phyloP scores from a whole-genome alignment of 2,113 vertebrate species.

The Melanerpes formicivorus region DNA sequence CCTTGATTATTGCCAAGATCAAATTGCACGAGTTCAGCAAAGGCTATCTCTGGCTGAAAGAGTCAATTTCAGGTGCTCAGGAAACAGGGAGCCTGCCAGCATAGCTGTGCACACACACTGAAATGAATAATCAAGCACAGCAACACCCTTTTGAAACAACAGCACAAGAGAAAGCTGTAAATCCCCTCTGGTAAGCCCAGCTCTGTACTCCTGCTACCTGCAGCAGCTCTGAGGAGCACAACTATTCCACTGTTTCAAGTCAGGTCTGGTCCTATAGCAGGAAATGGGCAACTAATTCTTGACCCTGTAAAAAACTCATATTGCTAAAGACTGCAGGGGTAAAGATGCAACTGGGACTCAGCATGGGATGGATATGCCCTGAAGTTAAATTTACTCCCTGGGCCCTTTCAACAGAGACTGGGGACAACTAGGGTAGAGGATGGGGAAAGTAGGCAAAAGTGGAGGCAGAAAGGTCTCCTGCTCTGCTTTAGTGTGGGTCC shows the following conservation, averaged over 20 bases:
- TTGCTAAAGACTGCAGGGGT: not conserved
- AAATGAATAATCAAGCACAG: not conserved
- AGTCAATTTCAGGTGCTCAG: not conserved
- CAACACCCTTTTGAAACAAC: not conserved
- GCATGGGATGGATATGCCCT: not conserved
- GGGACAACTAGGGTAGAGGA: not conserved
- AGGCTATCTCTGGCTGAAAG: not conserved
- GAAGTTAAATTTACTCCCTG: not conserved
- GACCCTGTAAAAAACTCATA: not conserved
- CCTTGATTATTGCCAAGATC: not conserved
- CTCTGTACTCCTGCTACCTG: not conserved
- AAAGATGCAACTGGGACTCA: not conserved
- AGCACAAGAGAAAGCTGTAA: not conserved
- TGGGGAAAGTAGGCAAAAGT: not conserved
- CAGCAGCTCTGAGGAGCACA: not conserved
- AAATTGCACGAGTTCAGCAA: not conserved
- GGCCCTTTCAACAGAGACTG: not conserved
- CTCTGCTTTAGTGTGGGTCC: not conserved
- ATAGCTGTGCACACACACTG: fast-evolving
- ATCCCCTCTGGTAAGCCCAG: not conserved
- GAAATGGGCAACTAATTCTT: not conserved
- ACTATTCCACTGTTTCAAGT: not conserved
- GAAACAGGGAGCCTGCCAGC: not conserved
- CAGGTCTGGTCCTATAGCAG: not conserved
- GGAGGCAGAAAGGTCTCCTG: not conserved